Evolutionary conservation across 2,113 vertebrate species (phyloP).

Genomic region (Entomyzon cyanotis): DNA sequence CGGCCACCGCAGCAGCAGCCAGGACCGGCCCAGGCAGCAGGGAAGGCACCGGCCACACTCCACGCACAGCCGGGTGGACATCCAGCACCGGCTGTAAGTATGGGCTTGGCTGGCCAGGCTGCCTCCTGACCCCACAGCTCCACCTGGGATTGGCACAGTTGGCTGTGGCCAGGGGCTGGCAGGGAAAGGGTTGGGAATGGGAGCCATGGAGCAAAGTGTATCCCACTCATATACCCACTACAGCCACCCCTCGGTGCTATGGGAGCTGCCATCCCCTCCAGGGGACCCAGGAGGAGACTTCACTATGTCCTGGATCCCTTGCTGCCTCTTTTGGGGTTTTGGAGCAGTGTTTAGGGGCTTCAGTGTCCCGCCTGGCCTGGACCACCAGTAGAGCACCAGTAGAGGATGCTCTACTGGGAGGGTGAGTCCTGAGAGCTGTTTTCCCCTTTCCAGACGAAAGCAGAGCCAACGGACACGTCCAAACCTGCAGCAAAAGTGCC

Average conservation of each 20-base stretch:
- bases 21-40: slow-evolving; percentile 7
- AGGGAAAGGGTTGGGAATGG: background rate
- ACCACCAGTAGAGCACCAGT: background rate
- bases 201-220: background rate
- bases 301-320: background rate
- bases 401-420: background rate
- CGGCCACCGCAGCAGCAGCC: slow-evolving; percentile 68
- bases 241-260: fast-evolving
- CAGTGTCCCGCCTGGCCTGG: fast-evolving
- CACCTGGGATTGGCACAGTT: fast-evolving
- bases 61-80: slow-evolving; percentile 68
- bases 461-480: slow-evolving; percentile 75
- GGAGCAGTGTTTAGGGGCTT: background rate
- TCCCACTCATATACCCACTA: background rate
- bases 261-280: background rate
- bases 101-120: background rate
- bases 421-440: background rate
- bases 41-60: slow-evolving; percentile 62
- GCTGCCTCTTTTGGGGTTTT: background rate
- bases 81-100: slow-evolving; percentile 77
- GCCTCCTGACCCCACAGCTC: background rate
- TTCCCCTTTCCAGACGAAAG: slow-evolving; percentile 76
- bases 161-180: background rate
- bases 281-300: background rate
- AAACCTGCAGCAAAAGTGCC: slow-evolving; percentile 80